Evolutionary conservation across 2,888 invertebrate species (phyloP), one percentile per base, ranked within the genome.

Genomic region (Brachypalpus laphriformis): DNA sequence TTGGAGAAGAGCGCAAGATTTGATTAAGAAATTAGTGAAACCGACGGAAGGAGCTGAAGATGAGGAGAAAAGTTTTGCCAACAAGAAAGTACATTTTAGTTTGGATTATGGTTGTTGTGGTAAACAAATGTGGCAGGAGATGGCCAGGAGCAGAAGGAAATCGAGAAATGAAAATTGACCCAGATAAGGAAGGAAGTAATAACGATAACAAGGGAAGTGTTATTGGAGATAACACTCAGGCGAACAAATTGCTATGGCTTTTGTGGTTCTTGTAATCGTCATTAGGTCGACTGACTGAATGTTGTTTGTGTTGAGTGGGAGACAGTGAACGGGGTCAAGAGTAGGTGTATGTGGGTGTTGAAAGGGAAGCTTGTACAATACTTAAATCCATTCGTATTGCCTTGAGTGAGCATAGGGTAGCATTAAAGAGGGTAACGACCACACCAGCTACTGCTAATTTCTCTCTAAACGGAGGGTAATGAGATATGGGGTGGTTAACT

Each of bases 1-100:
- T 57, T 78, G 5, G 6, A 4, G 16, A 25, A 18, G 68, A 59
- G 68, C 22, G 28, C 25, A 61, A 66, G 59, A 77, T 77, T 82
- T 77, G 77, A 77, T 77, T 77, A 66, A 56, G 77, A 72, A 82
- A 82, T 82, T 66, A 77, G 66, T 56, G 25, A 40, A 65, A 61
- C 11, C 54, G 18, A 34, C 18, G 11, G 14, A 0, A 3, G 2
- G 20, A 34, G 4, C 28, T 16, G 1, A 7, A n/a, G 7, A 49
- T 54, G 45, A 42, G 25, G 18, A 7, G 11, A 9, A 11, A 59
- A 70, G 54, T 34, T 70, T 70, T 70, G 68, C 14, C 31, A 31
- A 45, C 0, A 20, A 28, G 42, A 57, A 49, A 63, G 37, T 42
- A 25, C 20, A 31, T 8, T 37, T 25, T 47, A 42, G 54, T 76